Evolutionary conservation across 2,113 vertebrate genomes (phyloP).

Genomic region (Alaudala cheleensis): DNA sequence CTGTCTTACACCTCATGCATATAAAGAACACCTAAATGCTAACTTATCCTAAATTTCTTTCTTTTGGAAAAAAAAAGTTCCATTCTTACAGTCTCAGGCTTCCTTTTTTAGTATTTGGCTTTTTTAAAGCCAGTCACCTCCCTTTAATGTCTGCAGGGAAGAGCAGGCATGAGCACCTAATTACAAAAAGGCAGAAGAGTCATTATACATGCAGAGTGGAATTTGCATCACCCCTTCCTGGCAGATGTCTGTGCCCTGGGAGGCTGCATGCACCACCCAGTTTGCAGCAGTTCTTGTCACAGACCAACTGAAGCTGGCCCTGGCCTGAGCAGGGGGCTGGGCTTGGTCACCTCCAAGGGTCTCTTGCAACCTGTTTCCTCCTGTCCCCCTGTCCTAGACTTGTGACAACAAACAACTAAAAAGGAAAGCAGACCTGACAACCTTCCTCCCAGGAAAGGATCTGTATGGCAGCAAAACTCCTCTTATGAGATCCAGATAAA

Average conservation of each 20-base stretch:
- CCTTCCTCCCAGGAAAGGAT: neutral
- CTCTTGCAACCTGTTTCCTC: neutral
- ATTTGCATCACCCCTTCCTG: neutral
- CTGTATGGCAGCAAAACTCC: neutral
- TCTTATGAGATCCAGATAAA: neutral
- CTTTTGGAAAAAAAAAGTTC: neutral
- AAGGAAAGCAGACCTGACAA: neutral
- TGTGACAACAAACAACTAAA: neutral
- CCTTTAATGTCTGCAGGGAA: neutral
- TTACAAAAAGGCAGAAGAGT: neutral
- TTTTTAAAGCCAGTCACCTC: neutral
- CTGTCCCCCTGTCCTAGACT: accelerated
- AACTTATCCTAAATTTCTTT: neutral
- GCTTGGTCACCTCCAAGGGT: neutral
- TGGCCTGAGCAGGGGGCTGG: neutral
- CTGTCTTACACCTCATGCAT: accelerated
- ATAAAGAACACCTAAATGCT: neutral
- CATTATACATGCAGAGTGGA: neutral
- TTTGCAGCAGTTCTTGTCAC: neutral
- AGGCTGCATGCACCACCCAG: neutral
- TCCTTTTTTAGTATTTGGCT: neutral
- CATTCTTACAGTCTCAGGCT: neutral
- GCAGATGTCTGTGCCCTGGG: neutral
- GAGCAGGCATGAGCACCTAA: neutral
- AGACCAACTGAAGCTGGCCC: neutral